Percentiles rank a stretch among this genome's conserved stretches.
Evolutionary conservation across 1,140 invertebrate genomes (phyloP).

Genomic region (Philaenus spumarius): DNA sequence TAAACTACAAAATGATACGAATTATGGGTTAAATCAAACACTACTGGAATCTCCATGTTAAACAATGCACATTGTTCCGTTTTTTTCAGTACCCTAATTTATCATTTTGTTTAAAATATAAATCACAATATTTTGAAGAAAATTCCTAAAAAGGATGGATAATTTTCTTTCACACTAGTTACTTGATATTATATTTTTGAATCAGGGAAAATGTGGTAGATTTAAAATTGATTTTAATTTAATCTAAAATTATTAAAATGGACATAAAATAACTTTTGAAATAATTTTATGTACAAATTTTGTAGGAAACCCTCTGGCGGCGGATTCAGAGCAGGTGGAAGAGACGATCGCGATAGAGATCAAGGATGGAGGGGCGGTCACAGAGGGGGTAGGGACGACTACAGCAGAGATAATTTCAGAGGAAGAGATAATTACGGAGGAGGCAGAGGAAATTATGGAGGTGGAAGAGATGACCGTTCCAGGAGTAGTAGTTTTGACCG

Average conservation of each 20-base stretch:
- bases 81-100: too few species aligned
- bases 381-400: background rate
- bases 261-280: too few species aligned
- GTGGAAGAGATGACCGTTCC: conserved; percentile 1
- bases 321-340: background rate
- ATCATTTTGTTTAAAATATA: too few species aligned
- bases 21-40: too few species aligned
- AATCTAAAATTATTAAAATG: background rate
- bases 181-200: too few species aligned
- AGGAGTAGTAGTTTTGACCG: conserved; percentile 10
- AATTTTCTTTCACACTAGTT: too few species aligned
- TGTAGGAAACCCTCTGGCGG: background rate
- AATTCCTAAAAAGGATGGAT: too few species aligned
- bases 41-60: too few species aligned
- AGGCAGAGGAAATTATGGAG: conserved; percentile 10
- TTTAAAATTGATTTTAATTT: background rate
- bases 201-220: too few species aligned
- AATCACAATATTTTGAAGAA: too few species aligned
- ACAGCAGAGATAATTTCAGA: background rate
- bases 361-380: background rate
- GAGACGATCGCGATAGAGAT: background rate
- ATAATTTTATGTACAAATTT: background rate
- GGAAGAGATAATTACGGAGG: background rate
- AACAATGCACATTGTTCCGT: too few species aligned
- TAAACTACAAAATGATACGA: too few species aligned